Conservation (phyloP, 1,140 invertebrate genomes). For the Drosophila suzukii region DNA sequence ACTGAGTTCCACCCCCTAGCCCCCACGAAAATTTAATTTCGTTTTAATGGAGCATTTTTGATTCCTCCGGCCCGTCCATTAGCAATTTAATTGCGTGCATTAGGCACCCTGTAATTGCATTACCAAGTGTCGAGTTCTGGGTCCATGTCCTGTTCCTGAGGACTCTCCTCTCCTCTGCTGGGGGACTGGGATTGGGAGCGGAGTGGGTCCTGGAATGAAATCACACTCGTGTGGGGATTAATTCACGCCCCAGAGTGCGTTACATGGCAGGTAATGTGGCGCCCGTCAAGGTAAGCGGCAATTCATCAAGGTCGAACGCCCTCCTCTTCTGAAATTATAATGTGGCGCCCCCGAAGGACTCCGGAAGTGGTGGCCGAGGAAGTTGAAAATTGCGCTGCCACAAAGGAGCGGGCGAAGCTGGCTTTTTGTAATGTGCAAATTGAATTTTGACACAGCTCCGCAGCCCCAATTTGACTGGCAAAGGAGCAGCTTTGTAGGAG, state of each 20-base stretch:
- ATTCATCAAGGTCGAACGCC: conserved; percentile 33
- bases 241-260: conserved; percentile 22
- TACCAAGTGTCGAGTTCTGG: conserved; percentile 34
- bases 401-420: neutral
- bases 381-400: conserved; percentile 29
- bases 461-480: conserved; percentile 41
- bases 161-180: neutral
- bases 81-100: conserved; percentile 72
- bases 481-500: conserved; percentile 9
- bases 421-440: conserved; percentile 65
- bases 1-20: neutral
- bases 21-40: conserved; percentile 57
- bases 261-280: conserved; percentile 17
- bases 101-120: conserved; percentile 73
- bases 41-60: conserved; percentile 65
- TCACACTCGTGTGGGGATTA: conserved; percentile 23
- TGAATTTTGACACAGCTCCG: conserved; percentile 71
- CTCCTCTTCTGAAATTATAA: neutral
- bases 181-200: neutral
- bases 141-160: neutral
- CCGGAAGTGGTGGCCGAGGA: conserved; percentile 34
- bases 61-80: conserved; percentile 53
- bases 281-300: conserved; percentile 13
- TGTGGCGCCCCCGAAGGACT: conserved; percentile 3
- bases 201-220: neutral